A percentile compares a stretch with the other conserved stretches of the same genome.
These are phyloP conservation scores for Holothuria leucospilota DNA, from an alignment of 53 echinoderm and acorn worm species.

Conservation along the genomic window DNA sequence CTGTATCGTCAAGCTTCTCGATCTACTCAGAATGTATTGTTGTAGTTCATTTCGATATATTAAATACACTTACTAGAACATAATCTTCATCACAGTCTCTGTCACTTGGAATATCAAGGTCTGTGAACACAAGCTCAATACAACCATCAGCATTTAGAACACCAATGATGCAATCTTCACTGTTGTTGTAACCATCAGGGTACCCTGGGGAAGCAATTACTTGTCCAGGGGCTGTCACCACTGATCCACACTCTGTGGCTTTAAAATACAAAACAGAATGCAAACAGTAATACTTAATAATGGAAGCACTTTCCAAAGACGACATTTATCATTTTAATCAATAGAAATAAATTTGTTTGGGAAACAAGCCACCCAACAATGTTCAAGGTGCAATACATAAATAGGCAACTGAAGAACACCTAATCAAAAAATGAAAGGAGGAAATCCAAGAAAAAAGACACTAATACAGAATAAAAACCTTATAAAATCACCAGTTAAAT, in stretches of 20 bases:
- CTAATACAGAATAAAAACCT: too few species aligned
- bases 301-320: too few species aligned
- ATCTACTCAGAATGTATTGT: too few species aligned
- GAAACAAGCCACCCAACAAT: background rate
- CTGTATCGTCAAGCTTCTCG: too few species aligned
- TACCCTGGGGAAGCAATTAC: slow-evolving; percentile 80
- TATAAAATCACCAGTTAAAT: too few species aligned
- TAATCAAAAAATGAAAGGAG: background rate
- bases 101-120: slow-evolving; percentile 58
- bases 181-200: slow-evolving; percentile 65
- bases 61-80: slow-evolving; percentile 53
- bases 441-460: background rate
- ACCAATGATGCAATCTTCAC: slow-evolving; percentile 58
- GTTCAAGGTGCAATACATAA: background rate
- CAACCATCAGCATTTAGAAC: slow-evolving; percentile 69
- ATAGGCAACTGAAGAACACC: background rate
- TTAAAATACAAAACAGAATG: background rate
- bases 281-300: too few species aligned
- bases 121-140: slow-evolving; percentile 62
- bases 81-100: slow-evolving; percentile 48
- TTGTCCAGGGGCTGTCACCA: slow-evolving; percentile 54
- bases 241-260: slow-evolving; percentile 56
- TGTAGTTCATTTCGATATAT: too few species aligned
- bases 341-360: background rate
- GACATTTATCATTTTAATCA: too few species aligned